A percentile compares a stretch with the other conserved stretches of the same genome.
Conservation (phyloP, 1,140 invertebrate species). For the Anoplolepis gracilipes region DNA sequence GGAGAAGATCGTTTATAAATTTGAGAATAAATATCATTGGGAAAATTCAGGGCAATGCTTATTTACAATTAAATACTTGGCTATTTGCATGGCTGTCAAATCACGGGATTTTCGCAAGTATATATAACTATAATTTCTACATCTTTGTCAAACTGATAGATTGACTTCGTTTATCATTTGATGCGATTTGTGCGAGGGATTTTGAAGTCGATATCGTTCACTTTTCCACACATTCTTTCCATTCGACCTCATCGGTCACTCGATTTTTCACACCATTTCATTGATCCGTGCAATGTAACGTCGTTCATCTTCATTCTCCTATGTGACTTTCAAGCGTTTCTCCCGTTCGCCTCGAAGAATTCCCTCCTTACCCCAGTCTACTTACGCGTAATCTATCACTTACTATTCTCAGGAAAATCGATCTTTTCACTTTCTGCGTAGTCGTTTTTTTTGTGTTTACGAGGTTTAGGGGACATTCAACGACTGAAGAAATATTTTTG, state of each 20-base stretch:
- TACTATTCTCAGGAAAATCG: constrained; percentile 27
- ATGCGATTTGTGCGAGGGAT: constrained; percentile 8
- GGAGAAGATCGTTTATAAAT: constrained; percentile 19
- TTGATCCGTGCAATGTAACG: constrained; percentile 39
- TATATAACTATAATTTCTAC: neutral
- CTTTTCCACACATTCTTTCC: constrained; percentile 16
- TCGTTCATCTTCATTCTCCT: constrained; percentile 55
- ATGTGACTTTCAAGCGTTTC: constrained; percentile 46
- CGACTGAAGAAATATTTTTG: neutral
- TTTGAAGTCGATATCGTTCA: constrained; percentile 26
- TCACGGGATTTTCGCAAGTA: neutral
- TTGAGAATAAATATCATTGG: neutral
- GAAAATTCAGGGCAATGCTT: neutral
- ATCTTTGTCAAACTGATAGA: neutral
- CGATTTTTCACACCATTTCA: constrained; percentile 54
- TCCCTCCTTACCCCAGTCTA: constrained; percentile 8
- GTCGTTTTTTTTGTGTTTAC: neutral
- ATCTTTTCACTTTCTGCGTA: constrained; percentile 35
- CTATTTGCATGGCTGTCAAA: neutral
- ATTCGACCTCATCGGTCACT: constrained; percentile 40
- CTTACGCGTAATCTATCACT: constrained; percentile 55
- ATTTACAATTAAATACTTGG: neutral
- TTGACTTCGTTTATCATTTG: constrained; percentile 24
- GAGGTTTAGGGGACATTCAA: neutral
- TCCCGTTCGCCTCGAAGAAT: constrained; percentile 18